Conservation (phyloP, 1,140 invertebrate genomes). For the Pachyrhynchus sulphureomaculatus region DNA sequence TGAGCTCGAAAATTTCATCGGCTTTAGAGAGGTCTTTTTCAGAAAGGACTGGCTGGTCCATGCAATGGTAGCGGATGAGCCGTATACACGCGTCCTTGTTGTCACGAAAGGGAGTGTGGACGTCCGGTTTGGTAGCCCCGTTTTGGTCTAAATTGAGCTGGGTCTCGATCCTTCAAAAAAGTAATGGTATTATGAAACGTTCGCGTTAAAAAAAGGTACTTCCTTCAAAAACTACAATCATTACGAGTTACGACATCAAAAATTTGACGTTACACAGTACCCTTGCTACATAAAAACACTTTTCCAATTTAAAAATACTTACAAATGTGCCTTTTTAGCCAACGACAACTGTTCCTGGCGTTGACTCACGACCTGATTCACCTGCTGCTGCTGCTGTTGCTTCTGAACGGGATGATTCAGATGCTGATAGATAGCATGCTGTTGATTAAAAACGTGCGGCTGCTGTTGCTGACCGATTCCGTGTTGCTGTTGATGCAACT, state of each 20-base stretch:
- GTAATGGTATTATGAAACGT: background rate
- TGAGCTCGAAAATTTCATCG: slow-evolving; percentile 74
- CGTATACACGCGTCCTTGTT: slow-evolving; percentile 77
- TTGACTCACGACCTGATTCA: slow-evolving; percentile 6
- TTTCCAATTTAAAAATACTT: no score
- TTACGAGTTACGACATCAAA: no score
- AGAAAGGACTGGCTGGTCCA: slow-evolving; percentile 67
- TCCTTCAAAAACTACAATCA: no score
- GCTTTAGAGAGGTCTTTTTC: slow-evolving; percentile 71
- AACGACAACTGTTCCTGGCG: slow-evolving; percentile 27
- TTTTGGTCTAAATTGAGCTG: slow-evolving; percentile 78
- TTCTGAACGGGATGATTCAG: background rate
- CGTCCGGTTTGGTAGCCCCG: slow-evolving; percentile 74
- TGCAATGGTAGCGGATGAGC: slow-evolving; percentile 80
- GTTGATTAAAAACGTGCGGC: slow-evolving; percentile 1
- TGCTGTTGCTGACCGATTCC: slow-evolving; percentile 13
- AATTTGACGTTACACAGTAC: no score
- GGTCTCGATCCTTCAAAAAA: slow-evolving; percentile 64
- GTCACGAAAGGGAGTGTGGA: slow-evolving; percentile 70
- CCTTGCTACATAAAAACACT: no score
- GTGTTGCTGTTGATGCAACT: slow-evolving; percentile 28
- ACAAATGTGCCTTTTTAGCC: slow-evolving; percentile 42
- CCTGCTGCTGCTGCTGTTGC: background rate
- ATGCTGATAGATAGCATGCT: background rate
- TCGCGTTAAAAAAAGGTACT: no score